Evolutionary conservation across 2,888 invertebrate genomes (phyloP).

Genomic region (Pteria penguin): DNA sequence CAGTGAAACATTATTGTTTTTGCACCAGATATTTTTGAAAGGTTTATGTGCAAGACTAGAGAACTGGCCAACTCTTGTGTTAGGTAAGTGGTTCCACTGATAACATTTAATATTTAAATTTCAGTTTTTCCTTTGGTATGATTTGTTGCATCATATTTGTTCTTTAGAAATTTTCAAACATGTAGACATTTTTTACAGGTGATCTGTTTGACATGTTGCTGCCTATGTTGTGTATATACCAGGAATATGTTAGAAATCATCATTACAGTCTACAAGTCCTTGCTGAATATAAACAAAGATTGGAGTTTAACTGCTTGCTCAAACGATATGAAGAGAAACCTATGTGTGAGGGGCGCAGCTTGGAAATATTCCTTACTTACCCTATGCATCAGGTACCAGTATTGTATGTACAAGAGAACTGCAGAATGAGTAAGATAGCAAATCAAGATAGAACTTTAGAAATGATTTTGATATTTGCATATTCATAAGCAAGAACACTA

Average conservation of each 20-base stretch:
- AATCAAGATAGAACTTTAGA: no score
- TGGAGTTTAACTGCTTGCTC: constrained; percentile 88
- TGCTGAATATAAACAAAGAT: constrained; percentile 93
- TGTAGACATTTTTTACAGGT: constrained; percentile 83
- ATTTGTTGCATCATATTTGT: neutral
- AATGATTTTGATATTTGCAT: no score
- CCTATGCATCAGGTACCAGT: constrained; percentile 94
- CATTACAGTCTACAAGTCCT: constrained; percentile 93
- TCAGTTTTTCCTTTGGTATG: neutral
- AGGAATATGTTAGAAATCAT: constrained; percentile 96
- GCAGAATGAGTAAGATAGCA: no score
- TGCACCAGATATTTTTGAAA: constrained; percentile 96
- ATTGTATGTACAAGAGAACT: no score
- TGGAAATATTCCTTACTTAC: constrained; percentile 94
- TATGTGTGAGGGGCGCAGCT: constrained; percentile 89
- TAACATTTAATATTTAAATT: neutral
- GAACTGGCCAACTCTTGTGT: constrained; percentile 94
- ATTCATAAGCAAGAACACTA: no score
- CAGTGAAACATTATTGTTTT: constrained; percentile 92
- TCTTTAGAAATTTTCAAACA: no score
- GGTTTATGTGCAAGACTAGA: constrained; percentile 94
- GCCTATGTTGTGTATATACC: constrained; percentile 96
- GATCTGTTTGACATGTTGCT: constrained; percentile 96
- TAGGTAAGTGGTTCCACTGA: constrained; percentile 84
- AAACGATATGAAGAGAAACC: constrained; percentile 91